A percentile compares a stretch with the other conserved stretches of the same genome.
These are phyloP conservation scores for Habrosyne pyritoides DNA, from an alignment of 2,888 invertebrate genomes.

Conservation along the genomic window DNA sequence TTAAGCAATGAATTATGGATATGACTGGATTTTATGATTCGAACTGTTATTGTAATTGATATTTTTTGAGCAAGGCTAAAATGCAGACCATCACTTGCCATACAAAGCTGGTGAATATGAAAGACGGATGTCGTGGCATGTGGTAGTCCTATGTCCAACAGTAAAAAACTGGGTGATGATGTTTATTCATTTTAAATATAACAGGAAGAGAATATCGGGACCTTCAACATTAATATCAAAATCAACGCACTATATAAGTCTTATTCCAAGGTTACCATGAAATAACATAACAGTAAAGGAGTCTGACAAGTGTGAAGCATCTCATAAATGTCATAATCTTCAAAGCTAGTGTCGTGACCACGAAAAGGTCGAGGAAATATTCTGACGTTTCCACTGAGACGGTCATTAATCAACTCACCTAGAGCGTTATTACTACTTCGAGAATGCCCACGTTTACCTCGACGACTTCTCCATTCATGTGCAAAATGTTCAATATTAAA, in stretches of 20 bases:
- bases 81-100: too few species aligned
- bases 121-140: too few species aligned
- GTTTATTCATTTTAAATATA: too few species aligned
- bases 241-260: background rate
- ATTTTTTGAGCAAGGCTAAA: too few species aligned
- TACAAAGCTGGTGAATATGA: too few species aligned
- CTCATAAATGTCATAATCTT: conserved; percentile 20
- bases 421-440: conserved; percentile 33
- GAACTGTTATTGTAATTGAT: too few species aligned
- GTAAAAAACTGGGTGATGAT: too few species aligned
- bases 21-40: background rate
- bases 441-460: conserved; percentile 31
- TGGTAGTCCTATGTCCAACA: too few species aligned
- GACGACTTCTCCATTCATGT: conserved; percentile 7
- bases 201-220: too few species aligned
- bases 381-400: conserved; percentile 29
- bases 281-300: background rate
- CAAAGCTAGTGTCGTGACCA: conserved; percentile 25
- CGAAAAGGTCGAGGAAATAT: conserved; percentile 25
- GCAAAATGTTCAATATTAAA: conserved; percentile 5
- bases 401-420: conserved; percentile 38
- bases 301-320: background rate
- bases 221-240: too few species aligned
- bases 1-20: background rate
- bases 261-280: background rate